Base-by-base conservation (phyloP, 1,140 invertebrate genomes). In the Acromyrmex echinatior region DNA sequence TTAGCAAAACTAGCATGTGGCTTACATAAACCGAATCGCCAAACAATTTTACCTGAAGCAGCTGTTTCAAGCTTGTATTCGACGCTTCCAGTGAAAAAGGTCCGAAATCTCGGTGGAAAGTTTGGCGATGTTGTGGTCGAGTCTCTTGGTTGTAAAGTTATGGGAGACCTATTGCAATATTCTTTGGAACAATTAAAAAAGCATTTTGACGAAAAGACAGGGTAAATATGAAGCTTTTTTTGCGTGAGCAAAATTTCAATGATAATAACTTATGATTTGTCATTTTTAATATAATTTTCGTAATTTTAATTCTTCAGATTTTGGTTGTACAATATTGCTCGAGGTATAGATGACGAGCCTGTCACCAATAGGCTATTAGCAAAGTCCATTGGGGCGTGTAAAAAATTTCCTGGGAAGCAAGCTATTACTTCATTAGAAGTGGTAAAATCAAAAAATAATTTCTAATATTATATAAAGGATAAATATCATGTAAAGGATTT, bases 311-410 rank as follows among this genome's bases (percentile, higher is more conserved):
- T 86, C 94, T 96, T 87, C 90, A 98, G 97, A 62, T 95, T 96
- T 16, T 99, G 98, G 98, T 94, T 99, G 16, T 98, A 98, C 93
- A 97, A 98, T 92, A 97, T 99, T 79, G 97, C 98, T 21, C 96
- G 97, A 87, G 99, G 99, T 12, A 97, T 98, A 86, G 98, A 99
- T 91, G 92, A 97, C 87, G 99, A 99, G 92, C 97, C 97, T 35
- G 99, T 99, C 0, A 97, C 96, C 81, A 96, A 97, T 0, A 96
- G 98, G 91, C 97, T 99, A 86, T 96, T 99, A 70, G 96, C 98
- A 1, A 99, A 99, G 94, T 99, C 98, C 53, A 99, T 99, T 90
- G 99, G 98, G 0, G 99, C 98, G 92, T 98, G 98, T 92, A 99
- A 99, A 96, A 98, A 98, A 91, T 99, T 99, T 94, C 96, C 97